A percentile compares a stretch with the other conserved stretches of the same genome.
phyloP scores from a whole-genome alignment of 2,888 invertebrate species.

The Orthosia incerta region DNA sequence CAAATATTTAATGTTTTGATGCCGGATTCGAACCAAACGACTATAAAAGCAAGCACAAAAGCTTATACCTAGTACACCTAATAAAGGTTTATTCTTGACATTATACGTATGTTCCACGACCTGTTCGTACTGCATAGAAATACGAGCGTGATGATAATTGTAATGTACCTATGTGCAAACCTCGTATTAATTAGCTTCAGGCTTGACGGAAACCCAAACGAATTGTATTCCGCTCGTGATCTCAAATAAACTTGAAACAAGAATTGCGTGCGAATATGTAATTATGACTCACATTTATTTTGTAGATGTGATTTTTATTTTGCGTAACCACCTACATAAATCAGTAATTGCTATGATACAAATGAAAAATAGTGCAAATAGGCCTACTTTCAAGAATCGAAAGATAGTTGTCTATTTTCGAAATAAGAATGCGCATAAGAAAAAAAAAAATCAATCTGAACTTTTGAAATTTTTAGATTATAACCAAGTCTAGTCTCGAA shows the following conservation, averaged over 20 bases:
- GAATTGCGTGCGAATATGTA: conserved; percentile 34
- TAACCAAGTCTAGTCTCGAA: too few relatives aligned
- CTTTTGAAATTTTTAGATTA: background rate
- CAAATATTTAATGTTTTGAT: background rate
- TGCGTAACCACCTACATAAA: background rate
- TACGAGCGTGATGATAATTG: background rate
- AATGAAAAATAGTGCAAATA: background rate
- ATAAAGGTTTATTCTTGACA: too few relatives aligned
- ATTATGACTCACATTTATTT: conserved; percentile 27
- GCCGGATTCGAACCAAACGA: background rate
- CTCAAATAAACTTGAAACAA: conserved; percentile 49
- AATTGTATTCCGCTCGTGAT: conserved; percentile 38
- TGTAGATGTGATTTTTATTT: background rate
- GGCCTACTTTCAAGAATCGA: background rate
- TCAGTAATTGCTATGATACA: background rate
- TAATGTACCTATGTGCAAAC: background rate
- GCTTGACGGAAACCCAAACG: conserved; percentile 26
- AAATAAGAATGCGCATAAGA: background rate
- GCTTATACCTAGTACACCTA: too few relatives aligned
- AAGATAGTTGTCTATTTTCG: background rate
- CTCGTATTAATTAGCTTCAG: conserved; percentile 21
- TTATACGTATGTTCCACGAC: background rate
- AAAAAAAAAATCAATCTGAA: conserved; percentile 11
- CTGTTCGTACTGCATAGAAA: background rate
- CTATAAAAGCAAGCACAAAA: background rate